Percentiles rank a stretch among this genome's conserved stretches.
phyloP scores from a whole-genome alignment of 2,888 invertebrate species.

The Athetis lepigone region DNA sequence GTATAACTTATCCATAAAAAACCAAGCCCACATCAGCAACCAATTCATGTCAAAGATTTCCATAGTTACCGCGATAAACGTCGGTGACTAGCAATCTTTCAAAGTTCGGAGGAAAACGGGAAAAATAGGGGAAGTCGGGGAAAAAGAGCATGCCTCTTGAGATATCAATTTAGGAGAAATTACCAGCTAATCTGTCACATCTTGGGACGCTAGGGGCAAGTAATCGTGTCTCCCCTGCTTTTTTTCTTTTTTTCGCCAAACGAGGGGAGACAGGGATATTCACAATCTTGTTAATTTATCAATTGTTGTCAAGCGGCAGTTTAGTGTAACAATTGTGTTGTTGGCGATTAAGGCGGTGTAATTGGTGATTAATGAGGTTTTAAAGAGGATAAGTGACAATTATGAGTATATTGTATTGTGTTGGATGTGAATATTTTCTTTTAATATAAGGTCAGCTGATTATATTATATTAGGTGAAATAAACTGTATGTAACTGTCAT shows the following conservation, averaged over 20 bases:
- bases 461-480: too few relatives aligned
- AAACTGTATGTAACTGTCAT: too few relatives aligned
- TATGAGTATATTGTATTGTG: neutral
- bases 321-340: slow-evolving; percentile 67
- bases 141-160: slow-evolving; percentile 79
- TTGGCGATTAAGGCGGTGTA: slow-evolving; percentile 47
- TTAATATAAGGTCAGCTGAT: too few relatives aligned
- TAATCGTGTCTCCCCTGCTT: slow-evolving; percentile 84
- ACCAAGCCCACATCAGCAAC: slow-evolving; percentile 53
- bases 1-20: slow-evolving; percentile 11
- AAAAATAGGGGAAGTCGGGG: slow-evolving; percentile 66
- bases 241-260: slow-evolving; percentile 72
- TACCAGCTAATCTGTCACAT: slow-evolving; percentile 90
- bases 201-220: slow-evolving; percentile 81
- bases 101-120: slow-evolving; percentile 66
- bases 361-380: slow-evolving; percentile 49
- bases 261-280: slow-evolving; percentile 70
- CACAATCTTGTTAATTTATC: slow-evolving; percentile 86
- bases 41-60: slow-evolving; percentile 79
- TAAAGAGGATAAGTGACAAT: slow-evolving; percentile 1
- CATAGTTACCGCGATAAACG: slow-evolving; percentile 67
- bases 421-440: neutral
- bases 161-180: slow-evolving; percentile 90
- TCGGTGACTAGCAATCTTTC: slow-evolving; percentile 84
- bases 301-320: slow-evolving; percentile 81